These are phyloP conservation scores for Anas bahamensis DNA, from an alignment of 2,797 vertebrate species.

Conservation along the genomic window DNA sequence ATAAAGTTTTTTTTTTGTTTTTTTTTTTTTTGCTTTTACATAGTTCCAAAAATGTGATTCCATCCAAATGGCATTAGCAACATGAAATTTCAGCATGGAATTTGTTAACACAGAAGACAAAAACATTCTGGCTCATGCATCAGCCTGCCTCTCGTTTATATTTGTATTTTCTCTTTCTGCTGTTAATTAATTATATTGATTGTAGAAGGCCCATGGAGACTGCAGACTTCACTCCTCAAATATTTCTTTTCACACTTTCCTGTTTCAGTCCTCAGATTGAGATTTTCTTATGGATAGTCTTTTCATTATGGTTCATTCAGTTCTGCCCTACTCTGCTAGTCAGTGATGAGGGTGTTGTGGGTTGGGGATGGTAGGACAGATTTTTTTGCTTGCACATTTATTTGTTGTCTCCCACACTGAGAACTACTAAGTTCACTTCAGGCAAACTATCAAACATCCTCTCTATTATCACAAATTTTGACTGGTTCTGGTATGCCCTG, in stretches of 20 bases:
- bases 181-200: slow-evolving; percentile 13
- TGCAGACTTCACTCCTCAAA: background rate
- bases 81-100: slow-evolving; percentile 2
- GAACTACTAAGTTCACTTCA: background rate
- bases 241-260: background rate
- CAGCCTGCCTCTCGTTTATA: background rate
- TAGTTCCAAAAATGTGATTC: slow-evolving; percentile 34
- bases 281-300: background rate
- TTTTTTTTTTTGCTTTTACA: slow-evolving; percentile 28
- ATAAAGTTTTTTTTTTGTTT: background rate
- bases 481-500: background rate
- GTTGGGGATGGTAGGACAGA: background rate
- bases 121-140: background rate
- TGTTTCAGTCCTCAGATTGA: background rate
- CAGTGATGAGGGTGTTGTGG: background rate
- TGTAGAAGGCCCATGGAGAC: background rate
- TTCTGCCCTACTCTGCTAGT: background rate
- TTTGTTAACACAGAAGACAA: slow-evolving; percentile 3
- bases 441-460: background rate
- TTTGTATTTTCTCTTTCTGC: slow-evolving; percentile 1
- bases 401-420: background rate
- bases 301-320: background rate
- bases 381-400: background rate
- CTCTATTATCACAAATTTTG: background rate
- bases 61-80: slow-evolving; percentile 27